A percentile compares a stretch with the other conserved stretches of the same genome.
phyloP scores from a whole-genome alignment of 2,888 invertebrate genomes.

The Suillia variegata region DNA sequence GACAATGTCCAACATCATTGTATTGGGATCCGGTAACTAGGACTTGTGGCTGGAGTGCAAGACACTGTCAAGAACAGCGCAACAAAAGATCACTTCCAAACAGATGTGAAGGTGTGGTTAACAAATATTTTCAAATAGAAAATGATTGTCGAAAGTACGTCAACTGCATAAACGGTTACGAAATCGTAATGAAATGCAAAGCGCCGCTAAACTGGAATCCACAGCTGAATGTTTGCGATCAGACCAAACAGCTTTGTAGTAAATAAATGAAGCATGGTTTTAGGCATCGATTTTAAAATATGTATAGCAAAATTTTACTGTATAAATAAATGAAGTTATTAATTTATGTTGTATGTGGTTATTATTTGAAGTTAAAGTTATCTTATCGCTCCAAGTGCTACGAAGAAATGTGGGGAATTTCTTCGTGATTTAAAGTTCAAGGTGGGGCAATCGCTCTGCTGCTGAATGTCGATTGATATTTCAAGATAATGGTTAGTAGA shows the following conservation, averaged over 20 bases:
- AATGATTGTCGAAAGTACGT: neutral
- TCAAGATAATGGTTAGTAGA: neutral
- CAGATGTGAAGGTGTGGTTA: neutral
- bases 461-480: neutral
- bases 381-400: no score
- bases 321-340: neutral
- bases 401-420: neutral
- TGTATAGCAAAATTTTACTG: neutral
- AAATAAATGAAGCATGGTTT: neutral
- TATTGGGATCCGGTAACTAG: slow-evolving; percentile 27
- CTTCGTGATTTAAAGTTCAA: neutral
- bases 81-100: neutral
- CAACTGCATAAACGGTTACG: no score
- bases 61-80: slow-evolving; percentile 12
- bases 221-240: slow-evolving; percentile 21
- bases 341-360: no score
- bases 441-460: no score
- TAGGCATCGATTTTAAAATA: neutral
- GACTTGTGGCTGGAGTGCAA: slow-evolving; percentile 34
- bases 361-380: no score
- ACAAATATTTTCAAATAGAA: slow-evolving; percentile 18
- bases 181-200: neutral
- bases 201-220: slow-evolving; percentile 17
- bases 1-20: slow-evolving; percentile 27
- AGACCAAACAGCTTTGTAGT: neutral